Evolutionary conservation across 2,888 invertebrate species (phyloP).

Genomic region (Lumbricus terrestris): DNA sequence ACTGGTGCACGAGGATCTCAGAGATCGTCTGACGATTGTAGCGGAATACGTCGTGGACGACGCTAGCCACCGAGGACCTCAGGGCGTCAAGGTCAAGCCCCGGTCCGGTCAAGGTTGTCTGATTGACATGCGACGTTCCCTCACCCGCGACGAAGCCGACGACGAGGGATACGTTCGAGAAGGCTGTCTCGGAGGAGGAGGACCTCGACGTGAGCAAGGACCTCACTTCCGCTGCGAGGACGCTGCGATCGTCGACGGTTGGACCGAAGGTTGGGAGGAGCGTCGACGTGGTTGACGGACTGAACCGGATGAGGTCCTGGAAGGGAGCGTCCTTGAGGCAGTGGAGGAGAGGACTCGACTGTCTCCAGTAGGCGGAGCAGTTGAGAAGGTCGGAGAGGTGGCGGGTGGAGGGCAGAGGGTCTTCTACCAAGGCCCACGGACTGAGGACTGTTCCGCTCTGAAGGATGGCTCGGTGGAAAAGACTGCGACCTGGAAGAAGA

Average conservation of each 20-base stretch:
- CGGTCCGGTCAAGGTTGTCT: not conserved
- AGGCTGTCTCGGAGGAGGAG: not conserved
- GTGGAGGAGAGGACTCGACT: constrained; percentile 32
- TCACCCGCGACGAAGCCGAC: not conserved
- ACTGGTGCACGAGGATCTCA: constrained; percentile 9
- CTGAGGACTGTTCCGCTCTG: constrained; percentile 77
- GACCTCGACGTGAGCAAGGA: too few species aligned
- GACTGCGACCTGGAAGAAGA: constrained; percentile 41
- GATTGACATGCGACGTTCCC: not conserved
- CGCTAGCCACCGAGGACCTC: not conserved
- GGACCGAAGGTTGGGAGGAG: constrained; percentile 55
- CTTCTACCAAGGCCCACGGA: constrained; percentile 51
- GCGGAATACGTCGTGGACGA: not conserved
- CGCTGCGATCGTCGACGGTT: constrained; percentile 39
- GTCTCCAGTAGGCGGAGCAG: constrained; percentile 43
- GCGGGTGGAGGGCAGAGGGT: constrained; percentile 49
- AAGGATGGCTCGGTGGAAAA: constrained; percentile 77
- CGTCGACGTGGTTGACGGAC: constrained; percentile 47
- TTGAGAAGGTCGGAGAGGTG: constrained; percentile 51
- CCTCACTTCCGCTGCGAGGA: too few species aligned
- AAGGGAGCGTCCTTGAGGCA: constrained; percentile 68
- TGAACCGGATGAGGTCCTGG: constrained; percentile 61
- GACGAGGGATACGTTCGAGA: not conserved
- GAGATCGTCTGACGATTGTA: constrained; percentile 7
- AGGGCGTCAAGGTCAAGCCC: not conserved